Evolutionary conservation across 1,140 invertebrate genomes (phyloP).

Genomic region (Hypothenemus hampei): DNA sequence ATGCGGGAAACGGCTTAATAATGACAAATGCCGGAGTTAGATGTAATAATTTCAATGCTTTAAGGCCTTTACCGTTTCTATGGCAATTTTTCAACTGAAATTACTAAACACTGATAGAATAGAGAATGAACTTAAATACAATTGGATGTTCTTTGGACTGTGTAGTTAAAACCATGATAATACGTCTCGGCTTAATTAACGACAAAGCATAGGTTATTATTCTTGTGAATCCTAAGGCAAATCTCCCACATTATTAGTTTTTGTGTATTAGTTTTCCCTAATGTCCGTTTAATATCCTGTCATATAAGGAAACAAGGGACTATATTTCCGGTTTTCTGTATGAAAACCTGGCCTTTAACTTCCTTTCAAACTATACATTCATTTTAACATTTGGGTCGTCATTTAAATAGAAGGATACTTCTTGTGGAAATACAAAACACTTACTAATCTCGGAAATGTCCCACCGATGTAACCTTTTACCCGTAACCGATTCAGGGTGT

Average conservation of each 20-base stretch:
- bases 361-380: neutral
- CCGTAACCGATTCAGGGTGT: neutral
- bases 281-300: neutral
- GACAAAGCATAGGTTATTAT: no score
- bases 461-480: neutral
- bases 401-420: neutral
- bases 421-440: neutral
- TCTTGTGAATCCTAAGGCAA: conserved; percentile 3
- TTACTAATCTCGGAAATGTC: neutral
- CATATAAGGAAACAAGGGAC: conserved; percentile 2
- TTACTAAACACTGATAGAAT: no score
- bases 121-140: no score
- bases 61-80: no score
- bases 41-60: no score
- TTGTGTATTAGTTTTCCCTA: neutral
- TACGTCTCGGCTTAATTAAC: no score
- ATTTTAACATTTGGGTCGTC: neutral
- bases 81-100: no score
- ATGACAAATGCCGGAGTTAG: conserved; percentile 16
- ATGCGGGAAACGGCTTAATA: conserved; percentile 19
- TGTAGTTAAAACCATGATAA: no score
- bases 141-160: no score
- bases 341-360: neutral
- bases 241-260: conserved; percentile 1
- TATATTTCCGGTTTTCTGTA: neutral